phyloP scores from a whole-genome alignment of 1,140 invertebrate species.

The Mylabris phalerata region DNA sequence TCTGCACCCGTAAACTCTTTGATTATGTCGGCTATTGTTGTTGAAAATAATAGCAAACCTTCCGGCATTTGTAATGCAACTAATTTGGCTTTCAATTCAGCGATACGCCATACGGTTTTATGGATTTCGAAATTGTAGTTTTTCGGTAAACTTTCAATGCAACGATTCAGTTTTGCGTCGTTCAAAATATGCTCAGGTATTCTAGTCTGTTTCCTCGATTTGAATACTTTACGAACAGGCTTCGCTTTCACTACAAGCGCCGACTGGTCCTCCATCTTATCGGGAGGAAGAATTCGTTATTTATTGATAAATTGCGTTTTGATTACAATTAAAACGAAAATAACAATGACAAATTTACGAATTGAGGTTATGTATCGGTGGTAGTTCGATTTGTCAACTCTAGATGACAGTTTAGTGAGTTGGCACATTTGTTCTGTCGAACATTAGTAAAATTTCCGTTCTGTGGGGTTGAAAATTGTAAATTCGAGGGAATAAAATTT shows the following conservation, averaged over 20 bases:
- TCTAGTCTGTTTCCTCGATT: slow-evolving; percentile 65
- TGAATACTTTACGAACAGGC: slow-evolving; percentile 68
- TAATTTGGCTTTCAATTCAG: slow-evolving; percentile 69
- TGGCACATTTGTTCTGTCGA: too few species aligned
- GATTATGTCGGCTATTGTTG: slow-evolving; percentile 90
- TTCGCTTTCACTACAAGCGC: slow-evolving; percentile 69
- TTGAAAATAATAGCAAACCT: slow-evolving; percentile 86
- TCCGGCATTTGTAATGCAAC: slow-evolving; percentile 98
- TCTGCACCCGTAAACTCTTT: slow-evolving; percentile 88
- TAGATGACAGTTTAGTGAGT: too few species aligned
- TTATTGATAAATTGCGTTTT: too few species aligned
- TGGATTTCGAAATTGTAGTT: slow-evolving; percentile 99
- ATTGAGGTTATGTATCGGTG: too few species aligned
- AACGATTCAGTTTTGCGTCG: slow-evolving; percentile 66
- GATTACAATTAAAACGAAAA: too few species aligned
- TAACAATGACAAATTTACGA: too few species aligned
- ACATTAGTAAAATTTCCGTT: too few species aligned
- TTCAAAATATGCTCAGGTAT: slow-evolving; percentile 80
- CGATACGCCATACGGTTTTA: slow-evolving; percentile 96
- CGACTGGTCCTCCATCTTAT: slow-evolving; percentile 13
- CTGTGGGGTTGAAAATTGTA: too few species aligned
- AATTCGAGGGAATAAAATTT: too few species aligned
- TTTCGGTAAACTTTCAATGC: slow-evolving; percentile 67
- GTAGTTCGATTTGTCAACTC: too few species aligned
- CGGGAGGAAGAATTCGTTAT: too few species aligned